Evolutionary conservation across 2,888 invertebrate species (phyloP), one percentile per base, ranked within the genome.

Genomic region (Machimus rusticus): DNA sequence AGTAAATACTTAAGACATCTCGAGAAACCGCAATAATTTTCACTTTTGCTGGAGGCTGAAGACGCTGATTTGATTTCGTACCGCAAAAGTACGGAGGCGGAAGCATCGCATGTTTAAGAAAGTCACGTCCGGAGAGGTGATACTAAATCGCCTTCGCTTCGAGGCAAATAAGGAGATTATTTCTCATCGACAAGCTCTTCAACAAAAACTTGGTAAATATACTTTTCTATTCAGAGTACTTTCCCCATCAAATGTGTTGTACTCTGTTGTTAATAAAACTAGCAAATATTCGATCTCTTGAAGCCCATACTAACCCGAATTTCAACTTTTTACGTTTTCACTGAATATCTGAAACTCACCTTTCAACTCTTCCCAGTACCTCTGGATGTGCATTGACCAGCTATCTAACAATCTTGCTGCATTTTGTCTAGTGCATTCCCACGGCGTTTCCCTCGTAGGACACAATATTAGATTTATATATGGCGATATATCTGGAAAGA

Each of bases 391-490:
- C 76, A 89, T 90, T 87, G 92, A 92, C 91, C 92, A 92, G 39
- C 90, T 90, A 88, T 92, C 91, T 89, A 95, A 91, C 74, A 95
- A 92, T 84, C 93, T 93, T 74, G 93, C 94, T 3, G 94, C 94
- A 89, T 94, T 94, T 88, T 94, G 93, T 55, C 93, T 93, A 4
- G 94, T 94, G 92, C 95, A 95, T 9, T 90, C 90, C 94, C 94
- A 94, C 9, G 93, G 93, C 51, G 94, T 92, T 0, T 92, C 91
- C 12, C 93, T 92, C 0, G 93, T 92, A 51, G 94, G 93, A 91
- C 95, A 95, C 88, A 94, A 93, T 87, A 94, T 90, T 84, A 95
- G 90, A 3, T 94, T 93, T 92, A 94, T 91, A 81, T 95, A 93
- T 91, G 93, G 94, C 1, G 94, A 94, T 6, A 34, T 43, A 14